Conservation (phyloP, 2,888 invertebrate genomes). For the Dynastes hyllus region DNA sequence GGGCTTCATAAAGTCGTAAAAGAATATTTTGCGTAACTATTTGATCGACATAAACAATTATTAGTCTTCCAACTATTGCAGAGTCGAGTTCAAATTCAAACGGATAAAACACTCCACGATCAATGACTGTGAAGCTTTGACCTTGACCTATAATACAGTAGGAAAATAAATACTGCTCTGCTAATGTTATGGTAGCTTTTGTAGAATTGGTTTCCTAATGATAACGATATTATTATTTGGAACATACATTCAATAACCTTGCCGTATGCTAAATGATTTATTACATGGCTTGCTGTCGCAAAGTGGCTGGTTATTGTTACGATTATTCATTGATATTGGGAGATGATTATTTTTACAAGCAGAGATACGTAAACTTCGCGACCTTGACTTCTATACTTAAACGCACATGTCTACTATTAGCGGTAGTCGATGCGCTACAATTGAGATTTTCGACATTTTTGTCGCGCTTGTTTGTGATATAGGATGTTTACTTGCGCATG, state of each 20-base stretch:
- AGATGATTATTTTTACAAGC: slow-evolving; percentile 35
- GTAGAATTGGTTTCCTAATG: background rate
- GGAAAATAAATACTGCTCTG: slow-evolving; percentile 6
- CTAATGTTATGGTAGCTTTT: background rate
- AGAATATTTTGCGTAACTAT: too few species aligned
- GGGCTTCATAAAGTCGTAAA: too few species aligned
- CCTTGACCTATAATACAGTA: slow-evolving; percentile 22
- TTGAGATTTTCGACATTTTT: slow-evolving; percentile 40
- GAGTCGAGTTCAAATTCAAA: too few species aligned
- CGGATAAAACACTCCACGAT: too few species aligned
- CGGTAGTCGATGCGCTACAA: slow-evolving; percentile 34
- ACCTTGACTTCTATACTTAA: slow-evolving; percentile 45
- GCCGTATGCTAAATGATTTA: background rate
- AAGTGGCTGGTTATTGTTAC: background rate
- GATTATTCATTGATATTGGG: slow-evolving; percentile 21
- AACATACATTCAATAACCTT: too few species aligned
- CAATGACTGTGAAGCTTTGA: too few species aligned
- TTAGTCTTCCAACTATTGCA: too few species aligned
- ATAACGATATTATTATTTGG: too few species aligned
- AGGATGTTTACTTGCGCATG: slow-evolving; percentile 46
- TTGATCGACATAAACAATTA: too few species aligned
- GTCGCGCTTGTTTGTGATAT: slow-evolving; percentile 14
- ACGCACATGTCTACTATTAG: slow-evolving; percentile 31
- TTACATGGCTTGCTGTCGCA: background rate
- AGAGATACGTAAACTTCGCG: slow-evolving; percentile 36